phyloP scores from a whole-genome alignment of 2,797 vertebrate species.

The Bradypus variegatus region DNA sequence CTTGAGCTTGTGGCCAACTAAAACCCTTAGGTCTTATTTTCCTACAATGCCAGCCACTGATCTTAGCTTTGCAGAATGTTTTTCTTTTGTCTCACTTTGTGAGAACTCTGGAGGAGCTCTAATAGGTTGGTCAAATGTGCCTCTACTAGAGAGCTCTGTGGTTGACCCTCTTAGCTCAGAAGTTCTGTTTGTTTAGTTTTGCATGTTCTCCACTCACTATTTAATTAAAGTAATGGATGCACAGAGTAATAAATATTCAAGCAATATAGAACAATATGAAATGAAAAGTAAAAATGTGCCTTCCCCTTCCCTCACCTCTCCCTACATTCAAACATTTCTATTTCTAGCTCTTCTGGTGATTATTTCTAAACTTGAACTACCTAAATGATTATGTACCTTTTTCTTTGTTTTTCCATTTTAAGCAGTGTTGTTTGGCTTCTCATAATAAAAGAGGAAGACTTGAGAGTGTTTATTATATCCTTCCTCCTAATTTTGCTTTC shows the following conservation, averaged over 20 bases:
- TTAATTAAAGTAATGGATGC: neutral
- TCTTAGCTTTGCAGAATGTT: neutral
- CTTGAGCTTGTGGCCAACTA: neutral
- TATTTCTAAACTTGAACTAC: neutral
- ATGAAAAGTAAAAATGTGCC: neutral
- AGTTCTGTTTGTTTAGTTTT: neutral
- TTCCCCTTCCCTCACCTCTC: neutral
- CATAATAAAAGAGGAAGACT: neutral
- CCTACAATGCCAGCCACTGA: neutral
- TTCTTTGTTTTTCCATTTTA: neutral
- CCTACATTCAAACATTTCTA: neutral
- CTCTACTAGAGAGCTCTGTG: neutral
- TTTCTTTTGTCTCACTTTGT: accelerated
- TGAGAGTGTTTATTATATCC: neutral
- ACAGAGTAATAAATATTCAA: neutral
- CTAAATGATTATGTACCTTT: neutral
- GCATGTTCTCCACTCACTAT: neutral
- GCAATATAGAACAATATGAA: neutral
- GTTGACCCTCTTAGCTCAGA: neutral
- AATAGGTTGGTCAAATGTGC: neutral
- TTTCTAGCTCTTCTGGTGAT: neutral
- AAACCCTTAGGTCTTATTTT: neutral
- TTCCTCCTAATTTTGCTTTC: neutral
- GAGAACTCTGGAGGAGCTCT: too few relatives aligned
- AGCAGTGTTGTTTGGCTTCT: neutral